A percentile compares a stretch with the other conserved stretches of the same genome.
Conservation (phyloP, 2,888 invertebrate genomes). For the Leucoma salicis region DNA sequence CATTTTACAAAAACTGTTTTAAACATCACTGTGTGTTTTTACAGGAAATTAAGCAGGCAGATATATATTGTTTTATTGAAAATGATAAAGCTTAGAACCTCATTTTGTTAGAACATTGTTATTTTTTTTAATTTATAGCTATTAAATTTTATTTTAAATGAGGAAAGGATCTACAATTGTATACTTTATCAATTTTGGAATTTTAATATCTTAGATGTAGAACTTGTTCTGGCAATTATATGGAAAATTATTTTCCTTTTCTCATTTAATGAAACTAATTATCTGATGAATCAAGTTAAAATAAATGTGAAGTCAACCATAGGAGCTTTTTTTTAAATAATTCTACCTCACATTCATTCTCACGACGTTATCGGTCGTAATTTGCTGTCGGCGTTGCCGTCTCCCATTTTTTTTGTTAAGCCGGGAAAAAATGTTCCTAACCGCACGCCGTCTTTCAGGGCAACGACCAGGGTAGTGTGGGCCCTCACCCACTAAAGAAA, state of each 20-base stretch:
- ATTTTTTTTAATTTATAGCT: conserved; percentile 19
- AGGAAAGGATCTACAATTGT: conserved; percentile 53
- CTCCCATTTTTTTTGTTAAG: too few species aligned
- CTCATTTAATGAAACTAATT: conserved; percentile 52
- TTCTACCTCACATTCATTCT: too few species aligned
- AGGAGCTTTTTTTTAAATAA: conserved; percentile 9
- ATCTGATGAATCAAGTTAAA: conserved; percentile 48
- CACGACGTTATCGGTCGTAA: too few species aligned
- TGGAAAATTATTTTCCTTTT: conserved; percentile 49
- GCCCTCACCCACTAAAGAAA: too few species aligned
- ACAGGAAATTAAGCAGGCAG: too few species aligned
- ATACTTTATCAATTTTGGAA: conserved; percentile 33
- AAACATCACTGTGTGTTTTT: background rate
- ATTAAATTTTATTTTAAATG: conserved; percentile 46
- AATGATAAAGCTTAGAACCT: too few species aligned
- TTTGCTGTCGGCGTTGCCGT: too few species aligned
- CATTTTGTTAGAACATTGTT: conserved; percentile 7
- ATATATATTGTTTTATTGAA: too few species aligned
- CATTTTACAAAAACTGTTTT: too few species aligned
- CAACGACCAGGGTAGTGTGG: too few species aligned
- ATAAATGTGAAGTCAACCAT: conserved; percentile 44
- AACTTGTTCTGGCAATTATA: conserved; percentile 26
- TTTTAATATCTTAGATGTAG: conserved; percentile 24
- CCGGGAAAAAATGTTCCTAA: too few species aligned
- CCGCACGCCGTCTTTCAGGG: too few species aligned